Percentiles rank a stretch among this genome's conserved stretches.
These are phyloP conservation scores for Sebastes wilsoni DNA, from an alignment of 2,797 vertebrate genomes.

Conservation along the genomic window DNA sequence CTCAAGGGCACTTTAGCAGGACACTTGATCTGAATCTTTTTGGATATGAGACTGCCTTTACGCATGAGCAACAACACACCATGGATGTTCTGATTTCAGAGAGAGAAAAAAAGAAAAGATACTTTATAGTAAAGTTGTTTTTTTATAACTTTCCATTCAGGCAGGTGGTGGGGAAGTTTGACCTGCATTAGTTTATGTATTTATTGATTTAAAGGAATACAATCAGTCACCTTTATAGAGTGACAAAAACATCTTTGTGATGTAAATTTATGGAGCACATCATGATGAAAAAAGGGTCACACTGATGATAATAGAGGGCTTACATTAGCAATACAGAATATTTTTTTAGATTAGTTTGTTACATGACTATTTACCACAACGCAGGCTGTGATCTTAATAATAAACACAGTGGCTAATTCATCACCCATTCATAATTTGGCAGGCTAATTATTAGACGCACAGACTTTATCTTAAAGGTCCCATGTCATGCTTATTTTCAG, in stretches of 20 bases:
- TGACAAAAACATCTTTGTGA: neutral
- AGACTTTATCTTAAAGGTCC: neutral
- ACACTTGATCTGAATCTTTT: slow-evolving; percentile 1
- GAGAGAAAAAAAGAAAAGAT: slow-evolving; percentile 20
- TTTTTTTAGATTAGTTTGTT: neutral
- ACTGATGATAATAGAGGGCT: neutral
- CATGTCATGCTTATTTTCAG: too few species aligned
- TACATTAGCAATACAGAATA: neutral
- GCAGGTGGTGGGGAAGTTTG: neutral
- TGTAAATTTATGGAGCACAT: neutral
- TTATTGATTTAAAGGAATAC: neutral
- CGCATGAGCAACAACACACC: neutral
- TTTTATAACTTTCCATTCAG: neutral
- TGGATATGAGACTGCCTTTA: neutral
- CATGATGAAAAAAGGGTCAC: neutral
- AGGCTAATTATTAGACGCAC: neutral
- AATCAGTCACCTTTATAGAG: neutral
- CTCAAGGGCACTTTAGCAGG: slow-evolving; percentile 27
- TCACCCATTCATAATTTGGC: slow-evolving; percentile 1
- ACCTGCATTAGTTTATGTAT: neutral
- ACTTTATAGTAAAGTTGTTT: neutral
- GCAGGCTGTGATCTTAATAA: slow-evolving; percentile 22
- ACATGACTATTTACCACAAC: neutral
- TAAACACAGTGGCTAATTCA: slow-evolving; percentile 55
- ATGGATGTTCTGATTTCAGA: neutral